Evolutionary conservation across 2,888 invertebrate species (phyloP), one percentile per base, ranked within the genome.

Genomic region (Tetragnatha montana): DNA sequence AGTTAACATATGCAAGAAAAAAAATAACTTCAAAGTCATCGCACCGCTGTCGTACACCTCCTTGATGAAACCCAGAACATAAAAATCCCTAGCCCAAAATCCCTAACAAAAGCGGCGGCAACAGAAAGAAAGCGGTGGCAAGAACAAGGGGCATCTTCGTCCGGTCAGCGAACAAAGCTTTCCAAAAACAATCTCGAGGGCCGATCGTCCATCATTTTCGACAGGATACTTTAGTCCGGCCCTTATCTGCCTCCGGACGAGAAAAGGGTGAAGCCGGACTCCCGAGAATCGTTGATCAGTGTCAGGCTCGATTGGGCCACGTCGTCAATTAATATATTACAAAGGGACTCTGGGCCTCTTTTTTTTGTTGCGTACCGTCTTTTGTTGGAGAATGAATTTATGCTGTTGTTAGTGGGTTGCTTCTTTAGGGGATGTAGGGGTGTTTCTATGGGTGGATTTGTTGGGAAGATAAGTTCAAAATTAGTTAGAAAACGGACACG

Each of bases 91-190:
- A 17, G n/a, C 19, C 19, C 17, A 73, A 22, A 73, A 73, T 73
- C 35, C 35, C 35, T 4, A 83, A 35, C 19, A 51, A 75, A 83
- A 17, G 74, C 22, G 75, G n/a, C 47, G 78, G 81, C 79, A 68
- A 49, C 75, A 84, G 84, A 49, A 75, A 76, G 74, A 81, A 87
- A 68, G 68, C 74, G 19, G 60, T n/a, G 60, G 21, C 22, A 35
- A 69, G 68, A 69, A 80, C 12, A 69, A 69, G 60, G 12, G 47
- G 81, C 60, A 21, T 47, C 35, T 51, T 87, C 87, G 76, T 87
- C 22, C 35, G 81, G 87, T 82, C 87, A 87, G 81, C 87, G 76
- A 81, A 87, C 87, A 87, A 87, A 81, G 87, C 87, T 81, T 87
- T 87, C 87, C 69, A 82, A 87, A 81, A 76, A 81, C 87, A 87